Evolutionary conservation across 2,113 vertebrate species (phyloP).

Genomic region (Hydrochoerus hydrochaeris): DNA sequence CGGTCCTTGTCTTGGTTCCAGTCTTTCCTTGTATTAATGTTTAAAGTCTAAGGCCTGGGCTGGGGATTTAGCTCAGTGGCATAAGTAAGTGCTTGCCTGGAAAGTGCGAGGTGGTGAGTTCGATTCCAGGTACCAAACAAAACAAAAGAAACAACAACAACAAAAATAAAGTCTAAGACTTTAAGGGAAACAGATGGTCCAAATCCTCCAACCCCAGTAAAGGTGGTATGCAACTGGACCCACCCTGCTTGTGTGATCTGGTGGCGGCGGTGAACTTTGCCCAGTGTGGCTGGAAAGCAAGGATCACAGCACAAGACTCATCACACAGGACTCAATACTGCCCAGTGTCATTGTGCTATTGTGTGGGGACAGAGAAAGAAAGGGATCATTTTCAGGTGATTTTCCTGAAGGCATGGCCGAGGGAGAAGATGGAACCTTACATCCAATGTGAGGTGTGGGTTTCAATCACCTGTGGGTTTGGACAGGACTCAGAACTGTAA

Average conservation of each 20-base stretch:
- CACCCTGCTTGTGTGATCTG: not conserved
- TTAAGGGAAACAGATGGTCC: not conserved
- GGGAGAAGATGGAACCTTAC: not conserved
- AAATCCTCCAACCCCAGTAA: not conserved
- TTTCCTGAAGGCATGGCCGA: not conserved
- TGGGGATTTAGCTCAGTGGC: too few relatives aligned
- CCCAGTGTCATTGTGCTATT: not conserved
- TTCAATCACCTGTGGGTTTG: not conserved
- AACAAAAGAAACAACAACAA: too few relatives aligned
- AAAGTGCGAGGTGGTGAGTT: too few relatives aligned
- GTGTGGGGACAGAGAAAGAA: not conserved
- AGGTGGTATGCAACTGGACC: not conserved
- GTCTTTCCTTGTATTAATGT: not conserved
- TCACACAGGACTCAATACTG: not conserved
- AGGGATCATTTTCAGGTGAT: not conserved
- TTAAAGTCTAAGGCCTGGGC: not conserved
- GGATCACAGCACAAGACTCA: not conserved
- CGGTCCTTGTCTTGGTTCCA: not conserved
- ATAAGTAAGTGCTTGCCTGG: too few relatives aligned
- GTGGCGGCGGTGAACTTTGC: not conserved
- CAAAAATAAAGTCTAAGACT: too few relatives aligned
- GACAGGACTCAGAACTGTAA: not conserved
- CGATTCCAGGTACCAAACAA: too few relatives aligned
- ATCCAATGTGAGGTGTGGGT: not conserved
- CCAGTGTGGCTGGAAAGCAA: fast-evolving